Conservation (phyloP, 2,888 invertebrate species). For the Gastracanthus pulcherrimus region DNA sequence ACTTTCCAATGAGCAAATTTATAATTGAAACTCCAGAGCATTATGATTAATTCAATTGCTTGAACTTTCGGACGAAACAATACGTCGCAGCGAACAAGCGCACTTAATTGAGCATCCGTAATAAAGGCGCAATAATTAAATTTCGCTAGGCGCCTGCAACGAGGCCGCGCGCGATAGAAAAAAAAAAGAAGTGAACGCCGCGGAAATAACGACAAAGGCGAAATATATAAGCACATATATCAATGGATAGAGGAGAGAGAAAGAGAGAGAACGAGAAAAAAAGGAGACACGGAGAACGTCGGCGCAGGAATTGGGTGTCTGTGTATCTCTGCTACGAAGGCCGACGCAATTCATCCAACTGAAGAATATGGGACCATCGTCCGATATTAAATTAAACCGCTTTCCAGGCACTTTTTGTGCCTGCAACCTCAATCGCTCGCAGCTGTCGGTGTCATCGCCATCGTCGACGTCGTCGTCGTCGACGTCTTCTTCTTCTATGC, state of each 20-base stretch:
- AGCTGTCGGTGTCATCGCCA: neutral
- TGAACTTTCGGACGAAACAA: slow-evolving; percentile 16
- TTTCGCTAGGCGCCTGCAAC: slow-evolving; percentile 7
- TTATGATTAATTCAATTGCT: slow-evolving; percentile 32
- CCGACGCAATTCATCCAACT: slow-evolving; percentile 8
- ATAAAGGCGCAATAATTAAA: slow-evolving; percentile 45
- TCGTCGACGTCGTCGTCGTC: neutral
- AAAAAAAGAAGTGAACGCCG: neutral
- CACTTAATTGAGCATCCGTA: slow-evolving; percentile 19
- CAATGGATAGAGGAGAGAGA: neutral
- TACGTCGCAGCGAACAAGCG: slow-evolving; percentile 16
- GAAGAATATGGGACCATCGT: slow-evolving; percentile 7
- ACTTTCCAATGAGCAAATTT: slow-evolving; percentile 28
- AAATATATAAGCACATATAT: slow-evolving; percentile 14
- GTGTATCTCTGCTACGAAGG: neutral
- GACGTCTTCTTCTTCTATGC: neutral
- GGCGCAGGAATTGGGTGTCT: neutral
- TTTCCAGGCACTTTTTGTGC: neutral
- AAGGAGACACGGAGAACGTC: neutral
- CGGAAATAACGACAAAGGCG: slow-evolving; percentile 26
- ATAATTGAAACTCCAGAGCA: slow-evolving; percentile 24
- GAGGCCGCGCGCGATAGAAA: neutral
- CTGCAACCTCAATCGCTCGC: slow-evolving; percentile 2
- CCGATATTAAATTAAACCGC: slow-evolving; percentile 46
- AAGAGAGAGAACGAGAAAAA: neutral